phyloP scores from a whole-genome alignment of 2,888 invertebrate genomes.

The Colostygia pectinataria region DNA sequence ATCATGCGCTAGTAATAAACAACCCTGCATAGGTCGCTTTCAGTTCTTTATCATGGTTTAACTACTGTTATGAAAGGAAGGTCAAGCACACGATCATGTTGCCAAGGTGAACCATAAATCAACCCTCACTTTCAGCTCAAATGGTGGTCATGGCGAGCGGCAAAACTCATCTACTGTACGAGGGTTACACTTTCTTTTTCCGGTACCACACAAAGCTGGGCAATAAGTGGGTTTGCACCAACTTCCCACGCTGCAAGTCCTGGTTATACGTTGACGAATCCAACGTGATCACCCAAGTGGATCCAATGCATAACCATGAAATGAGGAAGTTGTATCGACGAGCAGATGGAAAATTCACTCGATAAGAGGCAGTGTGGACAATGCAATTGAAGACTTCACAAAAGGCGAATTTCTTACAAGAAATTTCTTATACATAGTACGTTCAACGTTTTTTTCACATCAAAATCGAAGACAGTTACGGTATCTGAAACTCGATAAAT shows the following conservation, averaged over 20 bases:
- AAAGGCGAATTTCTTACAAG: no score
- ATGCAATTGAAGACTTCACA: no score
- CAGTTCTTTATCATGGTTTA: no score
- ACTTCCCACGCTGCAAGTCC: slow-evolving; percentile 57
- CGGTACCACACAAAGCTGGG: slow-evolving; percentile 48
- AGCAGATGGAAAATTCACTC: slow-evolving; percentile 27
- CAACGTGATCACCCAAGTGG: slow-evolving; percentile 21
- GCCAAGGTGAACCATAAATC: not conserved
- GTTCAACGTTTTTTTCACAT: no score
- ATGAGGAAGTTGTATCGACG: slow-evolving; percentile 19
- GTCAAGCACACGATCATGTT: no score
- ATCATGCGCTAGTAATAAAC: no score
- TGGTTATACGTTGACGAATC: slow-evolving; percentile 45
- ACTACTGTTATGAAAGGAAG: no score
- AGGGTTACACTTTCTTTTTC: slow-evolving; percentile 57
- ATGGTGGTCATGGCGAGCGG: slow-evolving; percentile 53
- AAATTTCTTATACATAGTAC: no score
- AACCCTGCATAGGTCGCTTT: no score
- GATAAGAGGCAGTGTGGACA: not conserved
- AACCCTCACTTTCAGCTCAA: slow-evolving; percentile 33
- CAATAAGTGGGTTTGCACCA: slow-evolving; percentile 60
- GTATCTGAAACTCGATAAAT: no score
- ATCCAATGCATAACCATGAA: slow-evolving; percentile 22
- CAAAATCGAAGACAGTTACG: no score
- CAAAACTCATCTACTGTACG: slow-evolving; percentile 44